A percentile compares a stretch with the other conserved stretches of the same genome.
These are phyloP conservation scores for Graphium colonna DNA, from an alignment of 2,888 invertebrate species.

Conservation along the genomic window DNA sequence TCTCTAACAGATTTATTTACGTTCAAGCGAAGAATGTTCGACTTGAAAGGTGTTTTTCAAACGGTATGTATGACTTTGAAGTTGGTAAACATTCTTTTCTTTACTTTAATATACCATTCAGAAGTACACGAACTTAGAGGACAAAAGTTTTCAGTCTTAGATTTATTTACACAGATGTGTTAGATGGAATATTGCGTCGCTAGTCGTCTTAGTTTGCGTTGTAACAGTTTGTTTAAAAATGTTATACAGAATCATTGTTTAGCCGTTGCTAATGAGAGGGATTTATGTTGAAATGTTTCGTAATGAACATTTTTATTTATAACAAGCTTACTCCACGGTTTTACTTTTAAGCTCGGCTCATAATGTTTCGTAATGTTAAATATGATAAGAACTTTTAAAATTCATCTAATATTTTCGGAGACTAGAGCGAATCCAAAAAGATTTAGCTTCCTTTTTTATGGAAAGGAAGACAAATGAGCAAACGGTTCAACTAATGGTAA, in stretches of 20 bases:
- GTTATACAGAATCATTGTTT: conserved; percentile 27
- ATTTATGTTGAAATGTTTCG: conserved; percentile 17
- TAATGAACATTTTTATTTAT: background rate
- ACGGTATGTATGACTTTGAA: conserved; percentile 8
- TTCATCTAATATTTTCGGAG: too few relatives aligned
- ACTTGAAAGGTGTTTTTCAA: background rate
- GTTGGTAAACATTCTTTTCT: conserved; percentile 34
- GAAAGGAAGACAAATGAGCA: too few relatives aligned
- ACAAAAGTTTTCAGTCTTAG: conserved; percentile 45
- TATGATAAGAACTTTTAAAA: too few relatives aligned
- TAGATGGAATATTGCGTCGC: conserved; percentile 43
- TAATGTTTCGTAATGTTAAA: too few relatives aligned
- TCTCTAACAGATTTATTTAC: background rate
- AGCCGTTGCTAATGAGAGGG: conserved; percentile 34
- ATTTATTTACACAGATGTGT: conserved; percentile 74
- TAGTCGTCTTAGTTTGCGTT: conserved; percentile 38
- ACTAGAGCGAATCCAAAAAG: too few relatives aligned
- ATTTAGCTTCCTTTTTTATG: too few relatives aligned
- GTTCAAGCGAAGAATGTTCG: background rate
- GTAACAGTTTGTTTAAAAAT: conserved; percentile 41
- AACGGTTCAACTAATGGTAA: too few relatives aligned
- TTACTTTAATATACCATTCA: conserved; percentile 31
- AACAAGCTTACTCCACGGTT: background rate
- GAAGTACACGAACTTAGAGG: conserved; percentile 29
- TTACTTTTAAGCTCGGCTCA: background rate